Percentiles rank a stretch among this genome's conserved stretches.
These are phyloP conservation scores for Uropetala carovei DNA, from an alignment of 2,888 invertebrate species.

Conservation along the genomic window DNA sequence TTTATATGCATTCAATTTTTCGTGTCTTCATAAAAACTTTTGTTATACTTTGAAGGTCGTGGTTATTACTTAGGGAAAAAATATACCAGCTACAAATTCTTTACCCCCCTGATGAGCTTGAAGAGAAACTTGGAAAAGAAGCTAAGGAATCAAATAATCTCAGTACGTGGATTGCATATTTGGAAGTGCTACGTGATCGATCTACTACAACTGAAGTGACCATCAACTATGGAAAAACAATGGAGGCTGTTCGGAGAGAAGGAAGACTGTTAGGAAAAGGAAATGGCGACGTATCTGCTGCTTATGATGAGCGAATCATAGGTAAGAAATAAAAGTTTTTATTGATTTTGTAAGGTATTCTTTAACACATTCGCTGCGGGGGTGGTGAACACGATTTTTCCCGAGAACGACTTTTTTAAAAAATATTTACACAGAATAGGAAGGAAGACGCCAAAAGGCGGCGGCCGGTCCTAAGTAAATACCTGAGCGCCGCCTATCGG, in stretches of 20 bases:
- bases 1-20: neutral
- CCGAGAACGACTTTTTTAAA: too few species aligned
- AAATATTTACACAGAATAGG: too few species aligned
- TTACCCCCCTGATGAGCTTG: conserved; percentile 46
- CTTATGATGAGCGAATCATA: conserved; percentile 47
- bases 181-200: neutral
- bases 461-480: too few species aligned
- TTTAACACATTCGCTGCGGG: too few species aligned
- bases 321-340: neutral
- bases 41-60: conserved; percentile 5
- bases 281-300: neutral
- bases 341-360: neutral
- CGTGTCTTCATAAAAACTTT: neutral
- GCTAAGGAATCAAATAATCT: conserved; percentile 15
- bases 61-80: conserved; percentile 43
- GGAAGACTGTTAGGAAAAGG: conserved; percentile 1
- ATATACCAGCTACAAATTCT: conserved; percentile 15
- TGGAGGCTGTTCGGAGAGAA: conserved; percentile 36
- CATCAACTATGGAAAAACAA: conserved; percentile 26
- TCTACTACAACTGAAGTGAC: conserved; percentile 33
- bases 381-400: too few species aligned
- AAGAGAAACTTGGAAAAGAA: conserved; percentile 22
- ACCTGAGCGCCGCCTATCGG: too few species aligned
- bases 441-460: too few species aligned
- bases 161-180: conserved; percentile 26